Base-by-base conservation (phyloP, 2,888 invertebrate genomes). In the Sycophila texana region DNA sequence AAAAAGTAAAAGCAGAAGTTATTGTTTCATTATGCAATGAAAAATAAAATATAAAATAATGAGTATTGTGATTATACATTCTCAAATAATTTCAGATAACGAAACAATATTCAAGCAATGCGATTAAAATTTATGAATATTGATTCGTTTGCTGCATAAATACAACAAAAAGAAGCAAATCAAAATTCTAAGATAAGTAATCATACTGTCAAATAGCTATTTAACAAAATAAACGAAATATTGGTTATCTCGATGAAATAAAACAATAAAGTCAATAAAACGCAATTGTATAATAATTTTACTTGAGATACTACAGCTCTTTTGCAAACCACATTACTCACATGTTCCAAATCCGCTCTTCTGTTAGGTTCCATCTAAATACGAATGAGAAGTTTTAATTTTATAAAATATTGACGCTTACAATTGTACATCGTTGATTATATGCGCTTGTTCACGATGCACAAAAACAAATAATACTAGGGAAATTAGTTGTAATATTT, bases 351-450 rank as follows among this genome's bases (percentile, higher is more conserved):
- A 92, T 95, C 95, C 88, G 94, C 93, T 92, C 93, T 95, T 92
- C 95, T 94, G 92, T 95, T 95, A 87, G 95, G 95, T 93, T 96
- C 96, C 95, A 95, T 95, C 95, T 96, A 92, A 88, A 91, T 86
- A 87, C 87, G 90, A 87, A 87, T 86, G 84, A 82, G 84, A 85
- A 83, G 74, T 74, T 76, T 74, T 78, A 74, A 67, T 71, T 68
- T 67, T 47, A 47, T 47, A n/a, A 70, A 70, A 39, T 18, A 53
- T n/a, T 20, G 26, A 12, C 30, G 18, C 60, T 75, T 76, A 80
- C 55, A 26, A 57, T 20, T 18, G 12, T 16, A 30, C 39, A 47
- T 3, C 10, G 39, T 60, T 39, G 16, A 58, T 51, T 30, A 12
- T 20, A 20, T 58, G 51, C n/a, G 57, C 14, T 49, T 47, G 1